These are phyloP conservation scores for Perizoma affinitatum DNA, from an alignment of 2,888 invertebrate species.

Conservation along the genomic window DNA sequence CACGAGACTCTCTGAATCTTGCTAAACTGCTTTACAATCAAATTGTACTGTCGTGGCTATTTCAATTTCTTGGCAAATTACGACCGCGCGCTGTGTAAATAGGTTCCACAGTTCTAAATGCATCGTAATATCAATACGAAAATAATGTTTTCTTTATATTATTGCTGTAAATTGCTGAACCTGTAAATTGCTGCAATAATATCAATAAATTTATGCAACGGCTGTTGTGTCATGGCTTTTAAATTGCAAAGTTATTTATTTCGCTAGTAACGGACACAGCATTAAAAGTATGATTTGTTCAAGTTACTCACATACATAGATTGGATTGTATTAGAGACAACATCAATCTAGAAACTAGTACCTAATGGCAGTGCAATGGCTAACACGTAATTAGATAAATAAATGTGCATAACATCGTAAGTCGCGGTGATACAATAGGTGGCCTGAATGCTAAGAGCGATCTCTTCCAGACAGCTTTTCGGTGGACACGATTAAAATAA, in stretches of 20 bases:
- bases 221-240: background rate
- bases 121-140: slow-evolving; percentile 35
- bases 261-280: background rate
- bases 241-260: background rate
- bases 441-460: no score
- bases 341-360: no score
- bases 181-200: background rate
- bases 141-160: slow-evolving; percentile 26
- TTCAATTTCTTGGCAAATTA: slow-evolving; percentile 43
- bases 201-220: background rate
- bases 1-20: slow-evolving; percentile 57
- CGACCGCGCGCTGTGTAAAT: slow-evolving; percentile 34
- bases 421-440: no score
- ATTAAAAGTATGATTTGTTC: no score
- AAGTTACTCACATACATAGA: no score
- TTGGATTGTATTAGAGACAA: no score
- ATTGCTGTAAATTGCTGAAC: slow-evolving; percentile 4
- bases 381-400: no score
- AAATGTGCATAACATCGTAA: no score
- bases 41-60: slow-evolving; percentile 44
- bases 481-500: no score
- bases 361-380: no score
- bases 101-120: slow-evolving; percentile 36
- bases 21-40: slow-evolving; percentile 52
- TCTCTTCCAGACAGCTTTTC: no score